These are phyloP conservation scores for Pygoscelis antarcticus DNA, from an alignment of 2,113 vertebrate species.

Conservation along the genomic window DNA sequence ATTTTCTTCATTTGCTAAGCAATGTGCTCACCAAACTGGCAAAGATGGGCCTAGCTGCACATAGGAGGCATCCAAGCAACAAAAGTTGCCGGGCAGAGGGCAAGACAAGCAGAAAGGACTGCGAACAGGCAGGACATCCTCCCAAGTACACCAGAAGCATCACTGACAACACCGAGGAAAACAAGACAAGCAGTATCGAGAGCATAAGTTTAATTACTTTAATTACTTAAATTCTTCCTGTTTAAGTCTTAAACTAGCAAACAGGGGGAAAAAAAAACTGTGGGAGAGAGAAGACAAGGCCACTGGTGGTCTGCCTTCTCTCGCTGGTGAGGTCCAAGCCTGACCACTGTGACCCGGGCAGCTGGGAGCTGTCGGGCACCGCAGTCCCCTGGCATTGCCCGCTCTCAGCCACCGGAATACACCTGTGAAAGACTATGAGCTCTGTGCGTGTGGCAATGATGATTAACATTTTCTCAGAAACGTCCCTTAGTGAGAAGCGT, in stretches of 20 bases:
- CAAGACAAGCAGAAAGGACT: background rate
- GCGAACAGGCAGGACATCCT: background rate
- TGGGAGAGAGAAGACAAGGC: background rate
- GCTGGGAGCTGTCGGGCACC: background rate
- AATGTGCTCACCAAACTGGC: background rate
- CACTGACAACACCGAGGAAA: background rate
- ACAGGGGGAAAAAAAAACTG: rapidly evolving
- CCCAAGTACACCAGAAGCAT: background rate
- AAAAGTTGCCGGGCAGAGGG: background rate
- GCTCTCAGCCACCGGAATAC: background rate
- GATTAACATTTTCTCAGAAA: background rate
- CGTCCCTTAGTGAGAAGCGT: rapidly evolving
- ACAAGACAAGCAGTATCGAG: background rate
- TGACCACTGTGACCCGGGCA: rapidly evolving
- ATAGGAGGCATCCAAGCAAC: background rate
- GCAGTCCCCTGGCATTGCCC: rapidly evolving
- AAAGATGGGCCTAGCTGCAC: background rate
- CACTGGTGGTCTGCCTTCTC: background rate
- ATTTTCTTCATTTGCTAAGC: background rate
- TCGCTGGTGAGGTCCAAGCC: background rate
- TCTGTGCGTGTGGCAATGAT: background rate
- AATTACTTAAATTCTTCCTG: background rate
- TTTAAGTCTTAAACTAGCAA: background rate
- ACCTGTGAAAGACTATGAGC: background rate
- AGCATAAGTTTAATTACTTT: background rate